phyloP scores from a whole-genome alignment of 2,888 invertebrate species.

The Cataglyphis cursor region DNA sequence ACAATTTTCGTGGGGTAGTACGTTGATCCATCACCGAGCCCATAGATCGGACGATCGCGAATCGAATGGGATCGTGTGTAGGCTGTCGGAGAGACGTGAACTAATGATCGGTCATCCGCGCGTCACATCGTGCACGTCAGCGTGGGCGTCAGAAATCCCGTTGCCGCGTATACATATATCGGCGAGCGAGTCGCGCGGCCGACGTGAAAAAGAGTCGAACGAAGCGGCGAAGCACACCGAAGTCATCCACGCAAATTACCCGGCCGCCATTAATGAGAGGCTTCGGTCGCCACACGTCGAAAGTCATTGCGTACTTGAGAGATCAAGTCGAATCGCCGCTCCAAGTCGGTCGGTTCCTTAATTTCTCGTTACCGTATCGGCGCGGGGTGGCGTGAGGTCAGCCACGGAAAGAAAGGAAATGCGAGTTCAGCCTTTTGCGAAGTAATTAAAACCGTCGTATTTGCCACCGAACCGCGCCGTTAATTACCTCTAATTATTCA shows the following conservation, averaged over 20 bases:
- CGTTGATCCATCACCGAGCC: conserved; percentile 13
- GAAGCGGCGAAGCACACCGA: conserved; percentile 58
- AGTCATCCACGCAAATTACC: conserved; percentile 82
- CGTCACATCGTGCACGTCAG: conserved; percentile 72
- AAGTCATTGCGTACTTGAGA: conserved; percentile 74
- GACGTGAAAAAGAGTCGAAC: conserved; percentile 49
- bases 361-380: conserved; percentile 71
- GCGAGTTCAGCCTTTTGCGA: conserved; percentile 70
- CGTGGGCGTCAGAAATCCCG: conserved; percentile 77
- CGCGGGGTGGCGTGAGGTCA: conserved; percentile 64
- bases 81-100: conserved; percentile 65
- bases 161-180: conserved; percentile 42
- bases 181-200: conserved; percentile 28
- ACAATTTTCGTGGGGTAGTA: background rate
- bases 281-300: conserved; percentile 75
- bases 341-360: conserved; percentile 63
- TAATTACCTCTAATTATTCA: conserved; percentile 76
- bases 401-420: conserved; percentile 72
- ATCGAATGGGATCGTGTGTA: conserved; percentile 38
- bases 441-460: conserved; percentile 77
- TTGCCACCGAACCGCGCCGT: conserved; percentile 68
- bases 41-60: conserved; percentile 19
- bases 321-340: conserved; percentile 68
- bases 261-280: conserved; percentile 81
- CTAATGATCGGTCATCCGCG: conserved; percentile 80